Evolutionary conservation across 2,113 vertebrate species (phyloP), one percentile per base, ranked within the genome.

Genomic region (Zosterops lateralis): DNA sequence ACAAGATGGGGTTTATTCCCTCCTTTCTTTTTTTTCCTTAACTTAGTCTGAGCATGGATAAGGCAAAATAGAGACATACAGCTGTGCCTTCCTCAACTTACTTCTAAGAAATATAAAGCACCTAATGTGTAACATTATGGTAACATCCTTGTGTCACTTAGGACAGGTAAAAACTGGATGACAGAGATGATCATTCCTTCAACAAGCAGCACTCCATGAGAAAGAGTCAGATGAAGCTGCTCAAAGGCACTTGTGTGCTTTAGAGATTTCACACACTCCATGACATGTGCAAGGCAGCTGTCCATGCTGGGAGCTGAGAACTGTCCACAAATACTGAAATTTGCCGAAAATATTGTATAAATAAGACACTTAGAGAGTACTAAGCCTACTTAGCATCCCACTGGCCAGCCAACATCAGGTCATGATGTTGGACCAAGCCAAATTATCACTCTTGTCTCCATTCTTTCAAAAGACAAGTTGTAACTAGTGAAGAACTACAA

Each of bases 21-120:
- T 9, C 3, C 13, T 1, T 17, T 7, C 3, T 4, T 47, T 47
- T n/a, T 32, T 15, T 19, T 7, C 7, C 14, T 47, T 4, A 3
- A 38, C 12, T 82, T 68, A 31, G 20, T 34, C 42, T 72, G 14
- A 60, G 44, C 17, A 28, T n/a, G 24, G 3, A 56, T 44, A 81
- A 93, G 40, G 17, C 14, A 58, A 83, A 87, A 77, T 2, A 84
- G 9, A 86, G 16, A 77, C 58, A 65, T 19, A 51, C 3, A 18
- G 71, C 32, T 40, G 8, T 12, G 10, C 24, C 32, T 85, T 79
- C 57, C 40, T 40, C 36, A 62, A 21, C 15, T 58, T 62, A 53
- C 26, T 60, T 38, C 10, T 29, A 77, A 90, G 29, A 77, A 86
- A 88, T 26, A 15, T 38, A 62, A 89, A 86, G 29, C 8, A 51